Evolutionary conservation across 1,140 invertebrate species (phyloP), one percentile per base, ranked within the genome.

Genomic region (Drosophila triauraria): DNA sequence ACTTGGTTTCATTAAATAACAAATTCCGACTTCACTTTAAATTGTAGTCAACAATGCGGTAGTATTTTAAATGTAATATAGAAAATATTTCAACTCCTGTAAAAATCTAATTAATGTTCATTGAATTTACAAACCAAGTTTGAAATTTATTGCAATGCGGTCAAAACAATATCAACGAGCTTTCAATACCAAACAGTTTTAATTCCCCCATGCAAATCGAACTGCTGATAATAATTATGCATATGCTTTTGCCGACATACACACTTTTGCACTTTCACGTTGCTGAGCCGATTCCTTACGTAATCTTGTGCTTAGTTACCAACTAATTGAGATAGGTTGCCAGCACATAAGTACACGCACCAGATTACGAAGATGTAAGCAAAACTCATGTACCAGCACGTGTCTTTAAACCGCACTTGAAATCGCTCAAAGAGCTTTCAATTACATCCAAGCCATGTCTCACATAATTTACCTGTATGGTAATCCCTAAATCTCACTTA

Each of bases 401-500:
- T 76, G 59, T 80, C 48, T 30, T 20, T 12, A 53, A 50, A n/a
- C 50, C 42, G 35, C 65, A 27, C 42, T 71, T 40, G 23, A 60
- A 30, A 47, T 42, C 10, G 12, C 4, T 58, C 2, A 43, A 23
- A 43, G 17, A 42, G 51, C 69, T 71, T 71, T 48, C 43, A 59
- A 35, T 69, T 71, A 35, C 30, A 30, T 6, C 40, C 7, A n/a
- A 42, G 44, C 23, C 38, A 58, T 30, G 5, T 42, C 43, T 42
- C 51, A 30, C 17, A 23, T 23, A 46, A 27, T 60, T 35, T n/a
- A 42, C 30, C 56, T 54, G 42, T 38, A 0, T 15, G 27, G 9
- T 51, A 62, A 42, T 46, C 50, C 63, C 40, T 44, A 68, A 43
- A 50, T 13, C 69, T 13, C 75, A 94, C 94, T 95, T 94, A 98